These are phyloP conservation scores for Ariopsis seemanni DNA, from an alignment of 2,113 vertebrate species.

Conservation along the genomic window DNA sequence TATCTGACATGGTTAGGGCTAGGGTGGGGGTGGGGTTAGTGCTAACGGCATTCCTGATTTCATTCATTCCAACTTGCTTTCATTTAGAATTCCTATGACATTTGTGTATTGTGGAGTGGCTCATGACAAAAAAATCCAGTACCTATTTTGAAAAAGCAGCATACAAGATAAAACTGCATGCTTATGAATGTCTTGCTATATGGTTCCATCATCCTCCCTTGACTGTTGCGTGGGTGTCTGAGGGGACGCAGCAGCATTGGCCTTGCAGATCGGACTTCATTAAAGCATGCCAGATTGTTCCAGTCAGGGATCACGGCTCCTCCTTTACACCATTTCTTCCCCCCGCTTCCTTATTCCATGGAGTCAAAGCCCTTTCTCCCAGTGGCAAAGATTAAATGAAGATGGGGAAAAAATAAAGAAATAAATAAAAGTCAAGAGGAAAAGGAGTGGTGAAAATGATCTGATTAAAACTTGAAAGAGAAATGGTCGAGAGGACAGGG, in stretches of 20 bases:
- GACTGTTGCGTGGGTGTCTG: constrained; percentile 47
- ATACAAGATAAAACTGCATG: not conserved
- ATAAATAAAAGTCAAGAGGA: constrained; percentile 44
- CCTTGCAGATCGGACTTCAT: constrained; percentile 72
- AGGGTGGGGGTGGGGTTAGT: not conserved
- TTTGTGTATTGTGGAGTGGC: not conserved
- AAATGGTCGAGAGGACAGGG: constrained; percentile 51
- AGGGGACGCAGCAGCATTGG: constrained; percentile 57
- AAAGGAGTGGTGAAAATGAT: constrained; percentile 60
- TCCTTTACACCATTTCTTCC: constrained; percentile 25
- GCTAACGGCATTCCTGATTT: not conserved
- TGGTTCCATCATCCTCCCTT: constrained; percentile 42
- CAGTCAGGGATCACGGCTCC: constrained; percentile 61
- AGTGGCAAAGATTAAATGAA: constrained; percentile 63
- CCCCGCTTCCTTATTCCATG: constrained; percentile 22
- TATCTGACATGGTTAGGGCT: not conserved
- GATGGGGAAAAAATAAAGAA: constrained; percentile 56
- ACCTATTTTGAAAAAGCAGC: not conserved
- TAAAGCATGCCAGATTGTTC: constrained; percentile 66
- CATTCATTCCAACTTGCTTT: not conserved
- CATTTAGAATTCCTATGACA: not conserved
- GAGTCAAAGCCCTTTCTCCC: constrained; percentile 58
- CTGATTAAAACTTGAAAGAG: constrained; percentile 73
- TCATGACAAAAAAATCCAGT: not conserved
- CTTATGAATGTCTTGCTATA: constrained; percentile 16